Conservation (phyloP, 2,888 invertebrate species). For the Lasioglossum lativentre region DNA sequence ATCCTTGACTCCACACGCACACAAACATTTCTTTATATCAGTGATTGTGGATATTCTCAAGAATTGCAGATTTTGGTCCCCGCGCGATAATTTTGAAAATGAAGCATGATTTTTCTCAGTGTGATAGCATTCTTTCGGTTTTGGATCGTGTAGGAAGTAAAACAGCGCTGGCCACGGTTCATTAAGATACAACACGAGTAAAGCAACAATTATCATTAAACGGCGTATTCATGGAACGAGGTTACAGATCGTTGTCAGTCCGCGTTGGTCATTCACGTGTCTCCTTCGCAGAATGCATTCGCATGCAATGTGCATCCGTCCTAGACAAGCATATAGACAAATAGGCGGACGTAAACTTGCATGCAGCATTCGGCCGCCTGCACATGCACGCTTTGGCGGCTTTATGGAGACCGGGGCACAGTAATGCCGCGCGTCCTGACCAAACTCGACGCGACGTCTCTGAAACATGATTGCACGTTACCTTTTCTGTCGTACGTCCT, state of each 20-base stretch:
- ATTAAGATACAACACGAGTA: background rate
- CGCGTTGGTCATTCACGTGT: slow-evolving; percentile 47
- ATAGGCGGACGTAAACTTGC: slow-evolving; percentile 53
- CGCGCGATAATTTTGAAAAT: too few species aligned
- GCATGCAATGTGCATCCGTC: slow-evolving; percentile 50
- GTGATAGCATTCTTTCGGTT: background rate
- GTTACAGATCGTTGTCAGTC: slow-evolving; percentile 50
- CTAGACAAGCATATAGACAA: slow-evolving; percentile 58
- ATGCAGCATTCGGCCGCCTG: slow-evolving; percentile 48
- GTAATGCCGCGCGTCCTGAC: slow-evolving; percentile 48
- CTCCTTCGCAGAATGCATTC: slow-evolving; percentile 46
- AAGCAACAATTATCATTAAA: slow-evolving; percentile 28
- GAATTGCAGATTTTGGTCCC: too few species aligned
- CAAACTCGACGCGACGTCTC: slow-evolving; percentile 54
- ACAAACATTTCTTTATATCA: too few species aligned
- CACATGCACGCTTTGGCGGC: slow-evolving; percentile 53
- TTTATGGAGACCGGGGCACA: slow-evolving; percentile 44
- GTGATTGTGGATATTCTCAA: too few species aligned
- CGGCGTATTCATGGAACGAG: slow-evolving; percentile 38
- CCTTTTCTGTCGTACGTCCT: slow-evolving; percentile 5
- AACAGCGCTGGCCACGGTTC: background rate
- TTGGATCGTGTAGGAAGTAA: background rate
- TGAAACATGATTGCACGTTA: slow-evolving; percentile 30
- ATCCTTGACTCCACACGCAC: too few species aligned
- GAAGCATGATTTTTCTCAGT: background rate